Conservation (phyloP, 2,888 invertebrate genomes). For the Meliscaeva auricollis region DNA sequence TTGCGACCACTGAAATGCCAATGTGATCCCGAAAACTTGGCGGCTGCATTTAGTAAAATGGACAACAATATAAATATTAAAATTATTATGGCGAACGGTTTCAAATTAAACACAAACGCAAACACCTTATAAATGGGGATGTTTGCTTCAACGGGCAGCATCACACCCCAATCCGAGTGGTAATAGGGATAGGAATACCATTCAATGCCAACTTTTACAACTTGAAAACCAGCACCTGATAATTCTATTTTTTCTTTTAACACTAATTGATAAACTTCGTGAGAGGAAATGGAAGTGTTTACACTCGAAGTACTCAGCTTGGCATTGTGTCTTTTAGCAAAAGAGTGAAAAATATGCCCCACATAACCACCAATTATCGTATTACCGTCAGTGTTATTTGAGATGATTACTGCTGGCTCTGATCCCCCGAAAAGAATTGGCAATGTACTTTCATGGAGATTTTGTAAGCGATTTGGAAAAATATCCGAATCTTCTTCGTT, state of each 20-base stretch:
- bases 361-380: not conserved
- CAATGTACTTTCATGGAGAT: not conserved
- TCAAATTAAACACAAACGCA: not conserved
- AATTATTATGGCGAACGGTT: not conserved
- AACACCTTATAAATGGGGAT: not conserved
- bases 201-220: too few species aligned
- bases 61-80: not conserved
- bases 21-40: too few species aligned
- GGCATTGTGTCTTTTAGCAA: not conserved
- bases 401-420: not conserved
- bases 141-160: not conserved
- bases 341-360: not conserved
- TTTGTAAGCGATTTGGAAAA: not conserved
- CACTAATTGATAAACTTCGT: too few species aligned
- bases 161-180: not conserved
- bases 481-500: too few species aligned
- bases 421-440: not conserved
- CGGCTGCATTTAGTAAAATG: too few species aligned
- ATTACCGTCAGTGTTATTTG: not conserved
- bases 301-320: not conserved
- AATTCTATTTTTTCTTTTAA: too few species aligned
- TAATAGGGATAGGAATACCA: too few species aligned
- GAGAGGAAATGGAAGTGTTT: not conserved
- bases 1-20: too few species aligned
- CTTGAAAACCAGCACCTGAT: too few species aligned